phyloP scores from a whole-genome alignment of 2,888 invertebrate species.

The Drosophila atripex region DNA sequence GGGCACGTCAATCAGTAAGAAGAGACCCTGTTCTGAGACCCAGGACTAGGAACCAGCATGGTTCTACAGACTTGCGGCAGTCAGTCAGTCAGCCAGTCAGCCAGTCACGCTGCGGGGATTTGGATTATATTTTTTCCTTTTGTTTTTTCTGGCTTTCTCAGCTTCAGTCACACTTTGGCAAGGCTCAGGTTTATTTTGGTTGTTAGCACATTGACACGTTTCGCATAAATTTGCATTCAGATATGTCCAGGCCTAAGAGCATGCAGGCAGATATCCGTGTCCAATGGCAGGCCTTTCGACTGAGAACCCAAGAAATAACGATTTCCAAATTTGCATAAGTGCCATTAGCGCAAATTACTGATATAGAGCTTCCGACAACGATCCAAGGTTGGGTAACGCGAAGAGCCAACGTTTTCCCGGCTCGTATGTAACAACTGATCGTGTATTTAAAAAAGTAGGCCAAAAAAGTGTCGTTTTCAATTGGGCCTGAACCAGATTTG shows the following conservation, averaged over 20 bases:
- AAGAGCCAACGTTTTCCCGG: background rate
- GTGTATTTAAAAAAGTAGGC: too few species aligned
- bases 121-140: slow-evolving; percentile 31
- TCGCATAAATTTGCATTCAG: slow-evolving; percentile 80
- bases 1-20: slow-evolving; percentile 62
- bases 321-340: slow-evolving; percentile 38
- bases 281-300: slow-evolving; percentile 40
- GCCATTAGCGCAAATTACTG: slow-evolving; percentile 32
- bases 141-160: slow-evolving; percentile 33
- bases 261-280: slow-evolving; percentile 24
- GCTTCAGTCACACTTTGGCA: slow-evolving; percentile 55
- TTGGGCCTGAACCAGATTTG: background rate
- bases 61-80: slow-evolving; percentile 8
- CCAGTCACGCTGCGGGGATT: slow-evolving; percentile 15
- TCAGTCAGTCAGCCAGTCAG: slow-evolving; percentile 20
- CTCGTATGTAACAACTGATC: background rate
- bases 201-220: slow-evolving; percentile 81
- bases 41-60: slow-evolving; percentile 39
- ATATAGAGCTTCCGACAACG: slow-evolving; percentile 17
- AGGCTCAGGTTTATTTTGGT: slow-evolving; percentile 11
- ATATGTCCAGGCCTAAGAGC: slow-evolving; percentile 49
- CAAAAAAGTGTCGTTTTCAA: background rate
- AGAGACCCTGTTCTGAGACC: slow-evolving; percentile 8
- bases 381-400: slow-evolving; percentile 2
- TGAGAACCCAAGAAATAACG: slow-evolving; percentile 12